Conservation (phyloP, 2,797 vertebrate species). For the Squalus acanthias region DNA sequence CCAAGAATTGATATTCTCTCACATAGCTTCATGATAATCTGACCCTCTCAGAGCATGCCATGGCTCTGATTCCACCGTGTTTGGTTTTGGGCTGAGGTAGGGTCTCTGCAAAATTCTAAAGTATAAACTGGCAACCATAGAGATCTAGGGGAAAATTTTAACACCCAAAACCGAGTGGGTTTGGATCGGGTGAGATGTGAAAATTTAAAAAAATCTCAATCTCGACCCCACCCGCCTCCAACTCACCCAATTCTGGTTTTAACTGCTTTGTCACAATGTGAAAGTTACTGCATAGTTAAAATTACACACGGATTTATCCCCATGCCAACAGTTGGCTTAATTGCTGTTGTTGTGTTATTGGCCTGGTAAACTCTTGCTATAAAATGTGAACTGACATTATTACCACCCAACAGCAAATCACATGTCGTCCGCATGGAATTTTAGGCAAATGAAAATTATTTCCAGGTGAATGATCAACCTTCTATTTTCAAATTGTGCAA, state of each 20-base stretch:
- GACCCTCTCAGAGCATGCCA: too few species aligned
- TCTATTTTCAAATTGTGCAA: background rate
- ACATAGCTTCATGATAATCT: too few species aligned
- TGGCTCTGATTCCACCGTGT: too few species aligned
- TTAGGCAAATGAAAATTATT: background rate
- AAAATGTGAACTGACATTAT: background rate
- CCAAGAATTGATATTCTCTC: too few species aligned
- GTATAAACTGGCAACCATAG: background rate
- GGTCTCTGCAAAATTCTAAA: background rate
- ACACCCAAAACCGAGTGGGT: background rate
- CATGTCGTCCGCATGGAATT: background rate
- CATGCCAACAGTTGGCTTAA: background rate
- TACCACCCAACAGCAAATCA: background rate
- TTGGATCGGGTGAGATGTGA: background rate
- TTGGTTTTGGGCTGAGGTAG: too few species aligned
- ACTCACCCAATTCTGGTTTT: background rate
- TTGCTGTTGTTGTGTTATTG: background rate
- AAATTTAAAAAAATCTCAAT: background rate
- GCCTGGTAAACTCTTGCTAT: conserved; percentile 6
- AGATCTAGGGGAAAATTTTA: background rate
- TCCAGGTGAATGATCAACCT: background rate
- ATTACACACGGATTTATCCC: conserved; percentile 14
- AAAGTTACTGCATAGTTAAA: conserved; percentile 10
- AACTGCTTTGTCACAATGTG: background rate
- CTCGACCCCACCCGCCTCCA: background rate